Evolutionary conservation across 2,888 invertebrate genomes (phyloP), one percentile per base, ranked within the genome.

Genomic region (Mamestra brassicae): DNA sequence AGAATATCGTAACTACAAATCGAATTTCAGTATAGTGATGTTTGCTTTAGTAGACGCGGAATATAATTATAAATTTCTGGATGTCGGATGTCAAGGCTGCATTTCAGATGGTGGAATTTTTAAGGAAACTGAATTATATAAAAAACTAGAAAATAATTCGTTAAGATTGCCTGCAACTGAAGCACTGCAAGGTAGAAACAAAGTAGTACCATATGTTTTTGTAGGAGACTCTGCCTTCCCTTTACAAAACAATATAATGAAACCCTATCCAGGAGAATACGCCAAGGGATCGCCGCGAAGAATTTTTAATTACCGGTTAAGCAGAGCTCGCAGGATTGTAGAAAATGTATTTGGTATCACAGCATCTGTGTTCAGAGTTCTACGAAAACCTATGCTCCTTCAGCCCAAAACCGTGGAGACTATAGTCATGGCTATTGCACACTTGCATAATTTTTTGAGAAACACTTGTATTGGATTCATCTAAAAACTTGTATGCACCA

Each of bases 11-110:
- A 86, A 87, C 71, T 89, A 87, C 80, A 68, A 68, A 70, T 82
- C 84, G 57, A 76, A 67, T 61, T 78, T 80, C 69, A 80, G 52
- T 69, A 69, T 62, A 69, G 69, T 69, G 69, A 69, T 69, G 79
- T 76, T 90, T 68, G 89, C 87, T 42, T 78, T 89, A 74, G 89
- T 90, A n/a, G 87, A 90, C 76, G 81, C 81, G 69, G 72, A 88
- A 64, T 89, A 86, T 76, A 82, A 83, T 57, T 88, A 87, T 80
- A 85, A 84, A 45, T 87, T 73, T 72, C 74, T 74, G 52, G 78
- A 79, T 69, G 77, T 75, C 72, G 77, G 77, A 67, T 69, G 77
- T 72, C 77, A 76, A 66, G 83, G 83, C 63, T 5, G 52, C 38
- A 55, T 67, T 69, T 69, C 47, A 62, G 62, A 69, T 76, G 6